phyloP scores from a whole-genome alignment of 2,888 invertebrate species.

The Cerceris rybyensis region DNA sequence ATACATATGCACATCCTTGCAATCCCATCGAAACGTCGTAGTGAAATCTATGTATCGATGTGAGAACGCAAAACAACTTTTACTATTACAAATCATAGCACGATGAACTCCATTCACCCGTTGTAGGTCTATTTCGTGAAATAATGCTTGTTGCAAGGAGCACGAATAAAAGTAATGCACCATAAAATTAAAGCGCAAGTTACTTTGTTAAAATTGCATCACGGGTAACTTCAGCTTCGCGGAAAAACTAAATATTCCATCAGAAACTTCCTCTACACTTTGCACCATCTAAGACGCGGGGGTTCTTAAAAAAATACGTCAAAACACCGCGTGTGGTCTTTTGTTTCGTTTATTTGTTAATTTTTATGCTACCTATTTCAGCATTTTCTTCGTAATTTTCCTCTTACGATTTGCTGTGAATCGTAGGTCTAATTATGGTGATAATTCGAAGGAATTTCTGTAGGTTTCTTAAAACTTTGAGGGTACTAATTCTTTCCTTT shows the following conservation, averaged over 20 bases:
- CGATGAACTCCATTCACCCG: neutral
- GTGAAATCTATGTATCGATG: neutral
- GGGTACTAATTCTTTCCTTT: too few relatives aligned
- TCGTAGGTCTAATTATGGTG: too few relatives aligned
- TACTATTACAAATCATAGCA: conserved; percentile 1
- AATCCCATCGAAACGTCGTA: too few relatives aligned
- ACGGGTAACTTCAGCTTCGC: neutral
- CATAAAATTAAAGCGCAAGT: conserved; percentile 2
- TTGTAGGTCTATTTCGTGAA: neutral
- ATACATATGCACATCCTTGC: too few relatives aligned
- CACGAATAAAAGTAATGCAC: neutral
- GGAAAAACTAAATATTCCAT: neutral
- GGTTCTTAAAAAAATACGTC: too few relatives aligned
- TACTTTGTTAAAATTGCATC: neutral
- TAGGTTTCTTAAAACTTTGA: too few relatives aligned
- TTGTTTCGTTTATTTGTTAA: too few relatives aligned
- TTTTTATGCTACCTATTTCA: too few relatives aligned
- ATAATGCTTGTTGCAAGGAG: neutral
- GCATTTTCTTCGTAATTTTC: too few relatives aligned
- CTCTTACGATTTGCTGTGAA: too few relatives aligned
- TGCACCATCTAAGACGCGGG: neutral
- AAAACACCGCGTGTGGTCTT: too few relatives aligned
- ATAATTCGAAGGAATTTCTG: too few relatives aligned
- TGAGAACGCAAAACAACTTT: conserved; percentile 28
- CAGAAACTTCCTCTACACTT: neutral